These are phyloP conservation scores for Agrochola circellaris DNA, from an alignment of 2,888 invertebrate genomes.

Conservation along the genomic window DNA sequence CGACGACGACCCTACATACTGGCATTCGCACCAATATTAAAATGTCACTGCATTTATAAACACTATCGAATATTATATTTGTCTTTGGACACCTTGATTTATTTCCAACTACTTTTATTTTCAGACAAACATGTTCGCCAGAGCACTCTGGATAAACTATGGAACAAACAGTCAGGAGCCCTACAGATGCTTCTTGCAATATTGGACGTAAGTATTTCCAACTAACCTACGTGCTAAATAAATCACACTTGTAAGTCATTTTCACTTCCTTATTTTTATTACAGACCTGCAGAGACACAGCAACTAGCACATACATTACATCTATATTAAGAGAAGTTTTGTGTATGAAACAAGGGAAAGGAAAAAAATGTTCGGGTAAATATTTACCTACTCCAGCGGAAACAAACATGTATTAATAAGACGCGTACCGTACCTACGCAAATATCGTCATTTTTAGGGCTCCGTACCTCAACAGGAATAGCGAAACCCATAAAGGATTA, in stretches of 20 bases:
- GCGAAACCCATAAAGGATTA: too few relatives aligned
- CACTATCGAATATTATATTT: slow-evolving; percentile 13
- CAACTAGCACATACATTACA: slow-evolving; percentile 89
- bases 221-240: background rate
- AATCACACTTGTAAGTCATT: background rate
- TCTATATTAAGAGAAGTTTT: slow-evolving; percentile 91
- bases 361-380: slow-evolving; percentile 87
- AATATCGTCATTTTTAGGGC: background rate
- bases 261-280: slow-evolving; percentile 62
- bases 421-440: background rate
- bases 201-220: slow-evolving; percentile 86
- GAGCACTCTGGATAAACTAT: slow-evolving; percentile 90
- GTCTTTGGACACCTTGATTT: slow-evolving; percentile 25
- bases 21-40: slow-evolving; percentile 39
- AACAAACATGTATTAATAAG: slow-evolving; percentile 4
- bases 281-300: slow-evolving; percentile 90
- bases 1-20: slow-evolving; percentile 46
- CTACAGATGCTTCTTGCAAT: slow-evolving; percentile 89
- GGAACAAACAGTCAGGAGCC: slow-evolving; percentile 90
- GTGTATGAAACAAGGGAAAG: slow-evolving; percentile 90
- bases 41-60: slow-evolving; percentile 49
- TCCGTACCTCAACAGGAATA: too few relatives aligned
- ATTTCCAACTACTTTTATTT: slow-evolving; percentile 66
- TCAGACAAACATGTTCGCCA: slow-evolving; percentile 91
- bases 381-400: slow-evolving; percentile 9